Evolutionary conservation across 64 coral and sea anemone species (phyloP).

Genomic region (Orbicella faveolata): DNA sequence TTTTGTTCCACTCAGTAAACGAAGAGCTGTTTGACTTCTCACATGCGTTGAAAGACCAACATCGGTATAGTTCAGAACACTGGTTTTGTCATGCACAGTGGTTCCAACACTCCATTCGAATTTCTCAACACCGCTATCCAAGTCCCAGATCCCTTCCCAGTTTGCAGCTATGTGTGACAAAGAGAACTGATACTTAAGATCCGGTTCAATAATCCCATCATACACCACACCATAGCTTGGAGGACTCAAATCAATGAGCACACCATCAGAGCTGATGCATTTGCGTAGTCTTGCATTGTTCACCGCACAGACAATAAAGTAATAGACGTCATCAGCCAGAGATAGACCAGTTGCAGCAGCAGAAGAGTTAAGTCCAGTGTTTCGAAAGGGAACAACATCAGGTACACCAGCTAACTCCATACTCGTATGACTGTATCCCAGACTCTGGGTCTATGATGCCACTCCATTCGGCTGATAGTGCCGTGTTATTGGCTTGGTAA

Average conservation of each 20-base stretch:
- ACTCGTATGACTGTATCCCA: constrained; percentile 72
- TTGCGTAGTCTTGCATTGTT: constrained; percentile 77
- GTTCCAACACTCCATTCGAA: constrained; percentile 83
- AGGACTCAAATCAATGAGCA: constrained; percentile 66
- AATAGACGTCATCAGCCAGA: constrained; percentile 76
- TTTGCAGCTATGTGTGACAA: constrained; percentile 71
- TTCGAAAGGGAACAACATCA: constrained; percentile 50
- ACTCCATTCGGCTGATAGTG: constrained; percentile 63
- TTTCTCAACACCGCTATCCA: constrained; percentile 65
- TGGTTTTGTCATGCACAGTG: constrained; percentile 28
- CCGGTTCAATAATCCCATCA: constrained; percentile 84
- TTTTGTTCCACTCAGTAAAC: constrained; percentile 53
- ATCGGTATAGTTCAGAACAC: constrained; percentile 48
- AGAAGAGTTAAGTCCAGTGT: constrained; percentile 41
- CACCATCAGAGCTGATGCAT: constrained; percentile 77
- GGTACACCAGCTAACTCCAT: constrained; percentile 75
- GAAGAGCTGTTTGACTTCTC: constrained; percentile 40
- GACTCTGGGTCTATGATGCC: constrained; percentile 68
- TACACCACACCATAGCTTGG: constrained; percentile 80
- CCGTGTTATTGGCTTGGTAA: constrained; percentile 65
- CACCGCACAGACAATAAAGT: constrained; percentile 84
- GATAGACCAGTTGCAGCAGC: constrained; percentile 42
- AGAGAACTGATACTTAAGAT: constrained; percentile 71
- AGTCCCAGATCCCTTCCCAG: constrained; percentile 92
- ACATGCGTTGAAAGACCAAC: constrained; percentile 84